phyloP scores from a whole-genome alignment of 2,113 vertebrate genomes.

The Odobenus rosmarus region DNA sequence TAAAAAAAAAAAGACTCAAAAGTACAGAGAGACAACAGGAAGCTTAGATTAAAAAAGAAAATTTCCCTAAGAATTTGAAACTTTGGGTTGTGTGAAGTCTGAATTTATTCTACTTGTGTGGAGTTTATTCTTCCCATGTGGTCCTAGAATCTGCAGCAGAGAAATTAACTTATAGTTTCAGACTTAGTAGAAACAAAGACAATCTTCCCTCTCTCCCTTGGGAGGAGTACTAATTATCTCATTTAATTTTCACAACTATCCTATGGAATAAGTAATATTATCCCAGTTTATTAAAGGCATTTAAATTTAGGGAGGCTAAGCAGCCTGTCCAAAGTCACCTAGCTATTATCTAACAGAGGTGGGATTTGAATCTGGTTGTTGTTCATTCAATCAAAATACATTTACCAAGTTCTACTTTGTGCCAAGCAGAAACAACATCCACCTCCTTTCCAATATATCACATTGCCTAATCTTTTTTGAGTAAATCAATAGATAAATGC shows the following conservation, averaged over 20 bases:
- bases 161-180: constrained; percentile 48
- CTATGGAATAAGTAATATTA: constrained; percentile 22
- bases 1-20: not conserved
- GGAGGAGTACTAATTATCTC: constrained; percentile 18
- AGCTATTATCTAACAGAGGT: constrained; percentile 42
- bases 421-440: not conserved
- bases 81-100: not conserved
- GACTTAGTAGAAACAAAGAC: constrained; percentile 39
- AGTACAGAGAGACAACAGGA: constrained; percentile 32
- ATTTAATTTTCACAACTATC: constrained; percentile 34
- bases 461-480: not conserved
- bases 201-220: not conserved
- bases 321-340: constrained; percentile 21
- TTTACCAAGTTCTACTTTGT: not conserved
- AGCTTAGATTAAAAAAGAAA: constrained; percentile 11
- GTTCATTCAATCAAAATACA: constrained; percentile 10
- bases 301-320: constrained; percentile 26
- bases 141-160: constrained; percentile 18
- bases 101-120: not conserved
- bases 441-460: constrained; percentile 18
- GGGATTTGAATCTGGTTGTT: not conserved
- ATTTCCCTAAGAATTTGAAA: constrained; percentile 35
- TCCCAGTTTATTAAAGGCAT: constrained; percentile 11
- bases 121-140: constrained; percentile 16
- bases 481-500: constrained; percentile 34